Percentiles rank a stretch among this genome's conserved stretches.
Evolutionary conservation across 2,888 invertebrate genomes (phyloP).

Genomic region (Limnephilus lunatus): DNA sequence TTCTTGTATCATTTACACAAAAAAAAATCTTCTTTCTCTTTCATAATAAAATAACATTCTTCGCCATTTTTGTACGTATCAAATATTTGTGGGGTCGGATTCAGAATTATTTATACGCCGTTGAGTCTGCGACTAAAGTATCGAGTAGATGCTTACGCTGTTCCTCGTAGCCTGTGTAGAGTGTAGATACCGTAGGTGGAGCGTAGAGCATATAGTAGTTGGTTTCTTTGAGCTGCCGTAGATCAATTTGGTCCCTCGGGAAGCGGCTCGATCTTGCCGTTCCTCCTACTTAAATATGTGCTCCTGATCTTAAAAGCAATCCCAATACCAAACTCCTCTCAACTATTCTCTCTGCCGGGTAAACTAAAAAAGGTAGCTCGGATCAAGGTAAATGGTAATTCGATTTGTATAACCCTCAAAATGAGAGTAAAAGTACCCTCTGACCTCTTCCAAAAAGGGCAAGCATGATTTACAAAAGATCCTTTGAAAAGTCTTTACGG

Average conservation of each 20-base stretch:
- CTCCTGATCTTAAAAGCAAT: conserved; percentile 46
- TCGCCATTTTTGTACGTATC: not conserved
- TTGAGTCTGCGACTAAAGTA: conserved; percentile 14
- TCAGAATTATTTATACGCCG: not conserved
- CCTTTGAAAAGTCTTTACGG: not conserved
- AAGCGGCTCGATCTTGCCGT: not conserved
- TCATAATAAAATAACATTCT: not conserved
- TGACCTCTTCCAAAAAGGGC: not conserved
- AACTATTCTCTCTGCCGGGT: not conserved
- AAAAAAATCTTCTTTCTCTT: not conserved
- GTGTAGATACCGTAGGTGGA: not conserved
- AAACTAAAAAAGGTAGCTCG: conserved; percentile 12
- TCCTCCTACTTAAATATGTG: conserved; percentile 37
- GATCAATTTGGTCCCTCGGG: conserved; percentile 45
- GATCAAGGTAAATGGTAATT: conserved; percentile 38
- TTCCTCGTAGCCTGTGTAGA: not conserved
- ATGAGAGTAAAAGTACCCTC: not conserved
- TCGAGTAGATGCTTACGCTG: not conserved
- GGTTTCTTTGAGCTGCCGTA: conserved; percentile 26
- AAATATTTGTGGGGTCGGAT: not conserved
- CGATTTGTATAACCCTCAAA: conserved; percentile 10
- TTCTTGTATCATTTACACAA: too few relatives aligned
- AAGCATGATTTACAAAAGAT: not conserved
- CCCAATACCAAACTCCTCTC: conserved; percentile 20
- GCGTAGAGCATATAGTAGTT: not conserved